These are phyloP conservation scores for Spinibarbus caldwelli DNA, from an alignment of 2,797 vertebrate genomes.

Conservation along the genomic window DNA sequence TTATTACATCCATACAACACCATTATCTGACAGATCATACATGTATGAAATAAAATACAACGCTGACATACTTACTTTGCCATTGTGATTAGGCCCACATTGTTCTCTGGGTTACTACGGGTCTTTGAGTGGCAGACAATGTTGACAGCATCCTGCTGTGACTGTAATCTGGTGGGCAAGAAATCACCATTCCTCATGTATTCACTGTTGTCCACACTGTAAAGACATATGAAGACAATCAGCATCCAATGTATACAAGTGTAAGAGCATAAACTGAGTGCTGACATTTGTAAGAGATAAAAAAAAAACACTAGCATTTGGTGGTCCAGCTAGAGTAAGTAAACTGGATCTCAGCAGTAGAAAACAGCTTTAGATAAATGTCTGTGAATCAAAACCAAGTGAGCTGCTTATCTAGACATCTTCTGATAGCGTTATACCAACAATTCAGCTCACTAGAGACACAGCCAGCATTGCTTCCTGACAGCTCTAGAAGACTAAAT, in stretches of 20 bases:
- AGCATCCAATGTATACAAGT: background rate
- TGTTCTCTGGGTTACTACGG: conserved; percentile 96
- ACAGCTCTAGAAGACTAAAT: background rate
- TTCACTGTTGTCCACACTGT: conserved; percentile 98
- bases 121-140: conserved; percentile 98
- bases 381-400: background rate
- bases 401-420: background rate
- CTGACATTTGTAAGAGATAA: background rate
- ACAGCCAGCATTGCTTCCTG: background rate
- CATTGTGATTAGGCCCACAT: conserved; percentile 95
- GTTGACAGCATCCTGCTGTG: conserved; percentile 98
- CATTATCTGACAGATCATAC: background rate
- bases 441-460: background rate
- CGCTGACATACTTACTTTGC: conserved; percentile 83
- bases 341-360: background rate
- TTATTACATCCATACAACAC: background rate
- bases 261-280: background rate
- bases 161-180: conserved; percentile 92
- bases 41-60: background rate
- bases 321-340: background rate
- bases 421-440: background rate
- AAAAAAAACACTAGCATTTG: background rate
- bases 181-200: conserved; percentile 98
- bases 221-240: too few relatives aligned
- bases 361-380: background rate